Base-by-base conservation (phyloP, 2,888 invertebrate species). In the Hirtodrosophila confusa region DNA sequence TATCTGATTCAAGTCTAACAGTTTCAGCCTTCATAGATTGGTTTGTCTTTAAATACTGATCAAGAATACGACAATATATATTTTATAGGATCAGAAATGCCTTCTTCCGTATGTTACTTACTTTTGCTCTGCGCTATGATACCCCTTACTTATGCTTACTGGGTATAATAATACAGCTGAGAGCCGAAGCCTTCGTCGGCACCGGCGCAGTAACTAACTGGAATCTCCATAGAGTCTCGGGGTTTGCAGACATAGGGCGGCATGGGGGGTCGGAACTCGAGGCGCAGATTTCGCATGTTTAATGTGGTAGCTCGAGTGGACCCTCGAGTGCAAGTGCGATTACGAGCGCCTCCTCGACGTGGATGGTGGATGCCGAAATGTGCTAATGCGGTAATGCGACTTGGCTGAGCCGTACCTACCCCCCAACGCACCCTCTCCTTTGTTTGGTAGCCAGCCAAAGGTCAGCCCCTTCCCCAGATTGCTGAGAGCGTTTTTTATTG, bases 201-300 rank as follows among this genome's bases (percentile, higher is more conserved):
- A 82, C 53, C 85, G 86, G 82, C 83, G 86, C 86, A 85, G 57
- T 80, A 53, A 65, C 33, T 48, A 50, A 3, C 44, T 53, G 27
- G 47, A 47, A 61, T 71, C 56, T 69, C 65, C 33, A 17, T 40
- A 8, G 31, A 23, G 35, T 49, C 36, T 12, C 12, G 24, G 24
- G n/a, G 23, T 6, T 9, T 3, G 9, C 27, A 3, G 9, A 8
- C 31, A 31, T 31, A 8, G 7, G 0, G 9, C 9, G 31, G 9
- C 7, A 31, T 1, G 7, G 31, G 31, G 31, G 17, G 17, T 17
- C 17, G 17, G 5, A 10, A 7, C 11, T 55, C 37, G 23, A 61
- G 53, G 75, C 75, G 56, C 65, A 79, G 83, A 76, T 82, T 82
- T 79, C 36, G 47, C 51, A 49, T 63, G 17, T 31, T 49, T 48